A percentile compares a stretch with the other conserved stretches of the same genome.
phyloP scores from a whole-genome alignment of 2,888 invertebrate genomes.

The Chironomus tentans region DNA sequence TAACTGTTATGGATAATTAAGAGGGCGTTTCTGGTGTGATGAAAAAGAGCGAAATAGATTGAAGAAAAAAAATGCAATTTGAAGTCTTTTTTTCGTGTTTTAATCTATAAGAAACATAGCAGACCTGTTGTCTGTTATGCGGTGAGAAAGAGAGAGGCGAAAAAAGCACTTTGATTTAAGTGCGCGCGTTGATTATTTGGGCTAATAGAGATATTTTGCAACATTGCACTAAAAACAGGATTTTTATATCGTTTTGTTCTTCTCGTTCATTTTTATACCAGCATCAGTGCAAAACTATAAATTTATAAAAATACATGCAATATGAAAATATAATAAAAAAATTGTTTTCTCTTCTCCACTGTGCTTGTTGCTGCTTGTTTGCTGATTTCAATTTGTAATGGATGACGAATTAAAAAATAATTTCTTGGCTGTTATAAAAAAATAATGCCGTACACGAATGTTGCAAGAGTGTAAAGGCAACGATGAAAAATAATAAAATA shows the following conservation, averaged over 20 bases:
- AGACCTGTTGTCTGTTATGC: conserved; percentile 18
- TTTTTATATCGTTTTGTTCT: not conserved
- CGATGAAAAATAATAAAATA: not conserved
- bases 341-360: not conserved
- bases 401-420: conserved; percentile 10
- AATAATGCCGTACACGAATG: not conserved
- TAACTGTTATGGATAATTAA: conserved; percentile 18
- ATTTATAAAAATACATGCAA: not conserved
- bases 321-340: not conserved
- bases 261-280: too few relatives aligned
- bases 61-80: not conserved
- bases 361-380: not conserved
- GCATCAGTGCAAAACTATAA: not conserved
- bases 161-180: not conserved
- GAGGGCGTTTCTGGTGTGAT: conserved; percentile 2
- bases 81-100: not conserved
- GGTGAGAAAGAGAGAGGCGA: not conserved
- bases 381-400: conserved; percentile 4
- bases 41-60: conserved; percentile 4
- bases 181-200: conserved; percentile 14
- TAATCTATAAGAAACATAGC: not conserved
- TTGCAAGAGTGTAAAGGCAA: not conserved
- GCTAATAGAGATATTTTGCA: conserved; percentile 21
- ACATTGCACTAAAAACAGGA: not conserved
- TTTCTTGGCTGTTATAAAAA: not conserved